These are phyloP conservation scores for Nematolebias whitei DNA, from an alignment of 2,113 vertebrate genomes.

Conservation along the genomic window DNA sequence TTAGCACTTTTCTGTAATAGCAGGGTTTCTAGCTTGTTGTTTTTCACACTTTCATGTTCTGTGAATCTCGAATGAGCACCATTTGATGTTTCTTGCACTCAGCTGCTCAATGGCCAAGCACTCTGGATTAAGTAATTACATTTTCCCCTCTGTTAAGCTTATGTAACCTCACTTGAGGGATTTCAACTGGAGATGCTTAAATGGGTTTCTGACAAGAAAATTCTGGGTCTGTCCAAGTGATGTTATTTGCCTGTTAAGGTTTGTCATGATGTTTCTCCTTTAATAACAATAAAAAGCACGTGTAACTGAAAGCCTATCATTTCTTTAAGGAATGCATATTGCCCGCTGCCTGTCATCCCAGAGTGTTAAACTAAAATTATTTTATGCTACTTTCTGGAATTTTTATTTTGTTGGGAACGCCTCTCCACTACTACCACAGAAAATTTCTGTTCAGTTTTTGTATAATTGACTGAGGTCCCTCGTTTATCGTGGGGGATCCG, in stretches of 20 bases:
- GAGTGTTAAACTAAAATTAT: no score
- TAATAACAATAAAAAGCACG: background rate
- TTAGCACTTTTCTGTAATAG: slow-evolving; percentile 1
- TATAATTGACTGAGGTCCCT: no score
- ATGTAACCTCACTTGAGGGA: background rate
- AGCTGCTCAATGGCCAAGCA: slow-evolving; percentile 14
- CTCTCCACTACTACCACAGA: no score
- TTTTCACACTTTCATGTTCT: slow-evolving; percentile 21
- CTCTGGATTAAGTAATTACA: slow-evolving; percentile 22
- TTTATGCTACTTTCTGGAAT: no score
- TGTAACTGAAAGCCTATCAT: no score
- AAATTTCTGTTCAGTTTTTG: no score
- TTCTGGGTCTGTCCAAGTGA: slow-evolving; percentile 5
- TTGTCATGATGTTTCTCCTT: slow-evolving; percentile 1
- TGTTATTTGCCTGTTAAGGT: slow-evolving; percentile 11
- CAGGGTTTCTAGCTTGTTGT: slow-evolving; percentile 11
- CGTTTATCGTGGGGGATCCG: no score
- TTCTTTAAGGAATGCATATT: no score
- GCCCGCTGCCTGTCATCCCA: no score
- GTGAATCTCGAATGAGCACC: slow-evolving; percentile 18
- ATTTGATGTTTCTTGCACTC: slow-evolving; percentile 10
- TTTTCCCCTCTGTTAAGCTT: background rate
- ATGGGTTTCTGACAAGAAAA: background rate
- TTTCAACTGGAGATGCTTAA: slow-evolving; percentile 1
- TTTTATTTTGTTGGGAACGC: no score